Evolutionary conservation across 2,113 vertebrate species (phyloP).

Genomic region (Callionymus lyra): DNA sequence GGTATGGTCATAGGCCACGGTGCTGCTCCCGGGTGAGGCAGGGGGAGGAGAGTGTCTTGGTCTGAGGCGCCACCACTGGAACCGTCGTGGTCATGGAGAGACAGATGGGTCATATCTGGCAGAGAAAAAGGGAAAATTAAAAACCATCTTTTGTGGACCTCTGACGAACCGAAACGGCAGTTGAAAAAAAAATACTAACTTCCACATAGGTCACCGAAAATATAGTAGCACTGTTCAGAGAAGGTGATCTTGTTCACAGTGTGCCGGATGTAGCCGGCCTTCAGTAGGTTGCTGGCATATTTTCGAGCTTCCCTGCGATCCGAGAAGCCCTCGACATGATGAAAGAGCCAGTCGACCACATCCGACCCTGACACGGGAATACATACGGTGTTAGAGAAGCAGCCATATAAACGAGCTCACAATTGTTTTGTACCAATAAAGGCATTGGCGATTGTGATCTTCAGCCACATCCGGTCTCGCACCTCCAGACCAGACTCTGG

Average conservation of each 20-base stretch:
- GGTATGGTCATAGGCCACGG: conserved; percentile 93
- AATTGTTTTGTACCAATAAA: conserved; percentile 57
- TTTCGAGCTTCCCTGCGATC: conserved; percentile 93
- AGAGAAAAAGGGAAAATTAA: background rate
- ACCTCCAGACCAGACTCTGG: conserved; percentile 94
- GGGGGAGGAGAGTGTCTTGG: conserved; percentile 91
- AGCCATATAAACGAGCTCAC: background rate
- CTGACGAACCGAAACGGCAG: too few species aligned
- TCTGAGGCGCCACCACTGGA: conserved; percentile 95
- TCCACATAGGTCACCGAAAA: conserved; percentile 71
- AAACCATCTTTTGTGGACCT: too few species aligned
- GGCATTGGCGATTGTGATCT: conserved; percentile 68
- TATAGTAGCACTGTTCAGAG: conserved; percentile 97
- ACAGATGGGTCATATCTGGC: conserved; percentile 90
- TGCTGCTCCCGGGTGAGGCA: conserved; percentile 86
- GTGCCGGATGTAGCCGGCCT: conserved; percentile 95
- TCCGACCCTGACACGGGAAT: conserved; percentile 76
- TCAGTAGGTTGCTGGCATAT: conserved; percentile 95
- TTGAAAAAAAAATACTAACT: conserved; percentile 44
- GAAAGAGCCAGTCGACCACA: conserved; percentile 97
- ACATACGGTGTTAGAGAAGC: background rate
- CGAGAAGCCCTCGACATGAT: conserved; percentile 93
- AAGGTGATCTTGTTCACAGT: conserved; percentile 99
- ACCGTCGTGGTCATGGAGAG: conserved; percentile 91
- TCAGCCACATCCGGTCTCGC: conserved; percentile 83